These are phyloP conservation scores for Kryphioiulus occultus DNA, from an alignment of 2,888 invertebrate species.

Conservation along the genomic window DNA sequence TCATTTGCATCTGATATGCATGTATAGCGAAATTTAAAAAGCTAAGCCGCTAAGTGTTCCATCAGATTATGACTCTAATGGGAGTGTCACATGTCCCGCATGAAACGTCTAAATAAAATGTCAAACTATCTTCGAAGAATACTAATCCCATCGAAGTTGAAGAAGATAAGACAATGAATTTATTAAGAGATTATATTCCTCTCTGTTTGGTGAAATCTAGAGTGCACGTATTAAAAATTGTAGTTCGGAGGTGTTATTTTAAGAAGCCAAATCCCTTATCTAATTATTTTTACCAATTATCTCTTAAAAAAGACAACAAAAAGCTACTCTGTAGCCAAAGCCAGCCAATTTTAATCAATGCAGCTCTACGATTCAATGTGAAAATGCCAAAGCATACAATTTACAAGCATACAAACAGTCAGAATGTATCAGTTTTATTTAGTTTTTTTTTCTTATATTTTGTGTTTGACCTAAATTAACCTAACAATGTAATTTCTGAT, in stretches of 20 bases:
- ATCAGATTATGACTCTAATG: not conserved
- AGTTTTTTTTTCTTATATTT: no score
- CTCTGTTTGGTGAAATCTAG: not conserved
- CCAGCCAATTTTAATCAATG: not conserved
- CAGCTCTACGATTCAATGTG: not conserved
- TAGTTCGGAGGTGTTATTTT: not conserved
- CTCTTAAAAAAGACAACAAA: not conserved
- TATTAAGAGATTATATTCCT: not conserved
- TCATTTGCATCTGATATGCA: not conserved
- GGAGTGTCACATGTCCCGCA: not conserved
- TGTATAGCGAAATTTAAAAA: not conserved
- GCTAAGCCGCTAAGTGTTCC: not conserved
- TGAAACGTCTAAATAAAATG: not conserved
- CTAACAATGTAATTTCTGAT: no score
- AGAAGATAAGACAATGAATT: not conserved
- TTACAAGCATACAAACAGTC: no score
- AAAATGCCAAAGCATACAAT: not conserved
- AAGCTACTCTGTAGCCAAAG: not conserved
- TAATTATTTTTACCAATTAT: not conserved
- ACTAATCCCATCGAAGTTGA: not conserved
- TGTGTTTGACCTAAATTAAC: no score
- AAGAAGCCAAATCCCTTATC: not conserved
- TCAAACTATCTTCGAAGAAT: not conserved
- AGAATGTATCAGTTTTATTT: no score
- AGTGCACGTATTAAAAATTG: not conserved